These are phyloP conservation scores for Octodonta nipae DNA, from an alignment of 2,888 invertebrate genomes.

Conservation along the genomic window DNA sequence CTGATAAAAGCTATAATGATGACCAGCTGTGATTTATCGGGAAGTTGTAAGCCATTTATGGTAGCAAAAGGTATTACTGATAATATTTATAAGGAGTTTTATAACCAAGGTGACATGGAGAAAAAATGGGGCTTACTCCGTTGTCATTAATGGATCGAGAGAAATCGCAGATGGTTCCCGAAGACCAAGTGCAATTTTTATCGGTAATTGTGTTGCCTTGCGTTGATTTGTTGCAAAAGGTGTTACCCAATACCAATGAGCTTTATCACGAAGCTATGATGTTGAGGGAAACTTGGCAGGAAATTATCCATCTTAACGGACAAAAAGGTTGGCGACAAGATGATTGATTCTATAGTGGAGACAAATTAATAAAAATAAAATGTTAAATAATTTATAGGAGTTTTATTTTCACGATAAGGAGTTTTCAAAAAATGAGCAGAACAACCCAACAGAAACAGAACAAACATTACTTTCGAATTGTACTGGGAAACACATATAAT, in stretches of 20 bases:
- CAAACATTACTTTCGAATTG: too few species aligned
- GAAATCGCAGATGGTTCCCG: slow-evolving; percentile 43
- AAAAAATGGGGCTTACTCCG: slow-evolving; percentile 45
- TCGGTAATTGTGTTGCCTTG: slow-evolving; percentile 45
- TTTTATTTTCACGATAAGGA: too few species aligned
- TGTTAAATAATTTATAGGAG: too few species aligned
- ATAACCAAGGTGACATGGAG: slow-evolving; percentile 45
- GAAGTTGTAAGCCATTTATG: slow-evolving; percentile 44
- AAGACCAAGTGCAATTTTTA: slow-evolving; percentile 51
- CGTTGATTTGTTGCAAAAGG: slow-evolving; percentile 38
- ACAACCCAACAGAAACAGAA: too few species aligned
- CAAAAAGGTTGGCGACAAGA: slow-evolving; percentile 44
- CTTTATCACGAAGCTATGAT: slow-evolving; percentile 41
- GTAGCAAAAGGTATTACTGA: slow-evolving; percentile 42
- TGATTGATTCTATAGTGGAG: too few species aligned
- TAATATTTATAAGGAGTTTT: slow-evolving; percentile 38
- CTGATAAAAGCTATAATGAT: slow-evolving; percentile 44
- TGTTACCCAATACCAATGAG: slow-evolving; percentile 42
- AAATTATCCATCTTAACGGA: slow-evolving; percentile 44
- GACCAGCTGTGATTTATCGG: slow-evolving; percentile 49
- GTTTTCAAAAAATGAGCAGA: too few species aligned
- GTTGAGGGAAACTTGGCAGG: slow-evolving; percentile 44
- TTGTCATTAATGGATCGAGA: slow-evolving; percentile 51
- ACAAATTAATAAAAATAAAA: too few species aligned
- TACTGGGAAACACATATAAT: too few species aligned